Evolutionary conservation across 1,140 invertebrate genomes (phyloP), one percentile per base, ranked within the genome.

Genomic region (Lepidurus apus): DNA sequence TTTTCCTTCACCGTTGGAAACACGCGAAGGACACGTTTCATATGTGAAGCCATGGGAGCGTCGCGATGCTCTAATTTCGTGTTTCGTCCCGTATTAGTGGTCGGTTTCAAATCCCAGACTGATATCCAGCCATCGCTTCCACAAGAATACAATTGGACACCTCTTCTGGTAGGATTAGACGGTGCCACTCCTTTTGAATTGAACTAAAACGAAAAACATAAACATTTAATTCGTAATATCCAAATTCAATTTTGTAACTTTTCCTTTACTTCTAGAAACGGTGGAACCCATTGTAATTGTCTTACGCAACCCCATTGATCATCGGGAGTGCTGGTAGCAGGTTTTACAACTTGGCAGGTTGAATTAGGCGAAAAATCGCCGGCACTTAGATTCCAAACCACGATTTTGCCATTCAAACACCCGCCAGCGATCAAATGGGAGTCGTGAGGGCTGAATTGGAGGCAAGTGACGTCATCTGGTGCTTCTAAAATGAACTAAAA

Each of bases 331-430:
- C 44, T 65, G n/a, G 76, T 65, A 11, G 65, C 11, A 6, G 76
- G 45, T 17, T 53, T 34, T 4, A 77, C 42, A 10, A 77, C 24
- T 24, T 45, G 76, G 42, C 17, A 65, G 5, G 24, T 17, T 21
- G 45, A 42, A 26, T 42, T 45, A 3, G 17, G 7, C 3, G 43
- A 17, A 21, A 76, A 24, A 11, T 76, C n/a, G 24, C n/a, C 78
- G 7, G 43, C 42, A n/a, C 1, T 21, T 13, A 79, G 17, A 24
- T 79, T 74, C 78, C 78, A 79, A 74, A 79, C 74, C 73, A 79
- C 73, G 73, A 79, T 79, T 74, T 74, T 79, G 44, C 78, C 78
- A 24, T 73, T 74, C 11, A 74, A 47, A n/a, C 78, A 79, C 7
- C 65, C 65, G 65, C 42, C 78, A 13, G 78, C 78, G 11, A 79